Base-by-base conservation (phyloP, 1,140 invertebrate genomes). In the Elymnias hypermnestra region DNA sequence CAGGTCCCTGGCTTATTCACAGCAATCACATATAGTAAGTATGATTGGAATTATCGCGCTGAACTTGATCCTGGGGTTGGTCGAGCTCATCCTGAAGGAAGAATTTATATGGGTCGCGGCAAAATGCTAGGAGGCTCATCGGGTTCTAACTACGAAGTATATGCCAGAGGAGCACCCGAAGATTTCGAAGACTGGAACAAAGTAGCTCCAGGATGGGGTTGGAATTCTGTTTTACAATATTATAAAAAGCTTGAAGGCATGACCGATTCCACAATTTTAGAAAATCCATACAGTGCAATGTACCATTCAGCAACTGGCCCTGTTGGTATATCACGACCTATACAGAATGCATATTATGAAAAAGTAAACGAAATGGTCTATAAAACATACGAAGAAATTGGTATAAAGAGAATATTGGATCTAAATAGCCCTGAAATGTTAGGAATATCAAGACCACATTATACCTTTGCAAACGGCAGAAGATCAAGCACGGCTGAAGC, bases 101-200 rank as follows among this genome's bases (percentile, higher is more conserved):
- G 37, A 3, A 44, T 72, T 8, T 59, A 62, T 12, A 39, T 68
- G 38, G 60, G 59, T 15, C 61, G 79, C 23, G 89, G 89, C n/a
- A 90, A 89, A 73, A 83, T 87, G 43, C 67, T 92, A 37, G 94
- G 94, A 5, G 94, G 94, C 0, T 90, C 89, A 1, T 93, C 92
- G 4, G 90, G 90, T 1, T 86, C 93, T 8, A 95, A 95, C 74
- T 93, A 91, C 28, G 93, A 94, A 90, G 89, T 94, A 7, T 94
- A 95, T 64, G 89, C 92, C 0, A 83, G 94, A 46, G 94, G 94
- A 0, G 92, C 93, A 66, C 88, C 88, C n/a, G 61, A 83, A 29
- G 94, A 95, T 69, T 95, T 92, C 56, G 91, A 95, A 57, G 66
- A 88, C 2, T 95, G 94, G 94, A 73, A 63, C 72, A 53, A 63